Evolutionary conservation across 2,113 vertebrate genomes (phyloP).

Genomic region (human (Homo sapiens)): GRCh38 chr14:28363001-28363500

Average conservation of each 20-base stretch:
- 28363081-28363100: not conserved
- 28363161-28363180: slow-evolving; percentile 23
- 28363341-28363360: slow-evolving; percentile 65
- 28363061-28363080: not conserved
- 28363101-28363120: not conserved
- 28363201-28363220: slow-evolving; percentile 16
- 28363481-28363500: slow-evolving; percentile 47
- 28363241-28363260: slow-evolving; percentile 48
- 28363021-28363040: not conserved
- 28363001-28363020: not conserved
- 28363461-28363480: slow-evolving; percentile 41
- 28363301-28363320: slow-evolving; percentile 58
- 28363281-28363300: slow-evolving; percentile 37
- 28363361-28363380: slow-evolving; percentile 54
- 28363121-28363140: not conserved
- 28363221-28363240: not conserved
- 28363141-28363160: not conserved
- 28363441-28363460: slow-evolving; percentile 24
- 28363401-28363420: slow-evolving; percentile 64
- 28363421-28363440: slow-evolving; percentile 53
- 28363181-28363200: slow-evolving; percentile 22
- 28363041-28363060: not conserved
- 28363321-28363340: slow-evolving; percentile 59
- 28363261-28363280: not conserved
- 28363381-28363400: slow-evolving; percentile 51